Evolutionary conservation across 2,113 vertebrate species (phyloP), one percentile per base, ranked within the genome.

Genomic region (Dasyornis broadbenti): DNA sequence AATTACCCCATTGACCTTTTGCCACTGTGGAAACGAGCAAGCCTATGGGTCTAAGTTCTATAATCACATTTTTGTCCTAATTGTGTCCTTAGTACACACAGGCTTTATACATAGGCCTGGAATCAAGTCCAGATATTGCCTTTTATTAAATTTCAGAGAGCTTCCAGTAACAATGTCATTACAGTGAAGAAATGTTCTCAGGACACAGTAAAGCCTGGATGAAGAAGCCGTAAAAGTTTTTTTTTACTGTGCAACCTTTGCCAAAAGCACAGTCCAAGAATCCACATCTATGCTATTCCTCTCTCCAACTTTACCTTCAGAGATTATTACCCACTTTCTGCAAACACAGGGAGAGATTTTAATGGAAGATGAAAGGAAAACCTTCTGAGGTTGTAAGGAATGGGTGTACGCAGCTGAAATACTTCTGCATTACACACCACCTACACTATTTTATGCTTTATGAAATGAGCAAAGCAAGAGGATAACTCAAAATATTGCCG

Each of bases 21-120:
- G 79, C 86, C 76, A 89, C 76, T 33, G 52, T 79, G 42, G 86
- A 92, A 95, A 70, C 0, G 5, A 95, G 65, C 54, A 92, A 90
- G 91, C 64, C 86, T 85, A 91, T 78, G 87, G 66, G 59, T 61
- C 80, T 75, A 44, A n/a, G 64, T 68, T 76, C 59, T 53, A 18
- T 53, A 94, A 93, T 75, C 90, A 89, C 81, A 82, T 90, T 97
- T 96, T 94, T 95, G 92, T 93, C 82, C n/a, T 95, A 93, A 85
- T 89, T 87, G 77, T 92, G 71, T 54, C 77, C 66, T 81, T 93
- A 95, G 88, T 65, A 94, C 68, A 96, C 89, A 94, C 65, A 82
- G 64, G 73, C 82, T 95, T 96, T 84, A 89, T 60, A 95, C 59
- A 53, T 0, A 92, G 45, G 71, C 75, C 64, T 75, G 90, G 92